A percentile compares a stretch with the other conserved stretches of the same genome.
Conservation (phyloP, 2,797 vertebrate genomes). For the Pristis pectinata region DNA sequence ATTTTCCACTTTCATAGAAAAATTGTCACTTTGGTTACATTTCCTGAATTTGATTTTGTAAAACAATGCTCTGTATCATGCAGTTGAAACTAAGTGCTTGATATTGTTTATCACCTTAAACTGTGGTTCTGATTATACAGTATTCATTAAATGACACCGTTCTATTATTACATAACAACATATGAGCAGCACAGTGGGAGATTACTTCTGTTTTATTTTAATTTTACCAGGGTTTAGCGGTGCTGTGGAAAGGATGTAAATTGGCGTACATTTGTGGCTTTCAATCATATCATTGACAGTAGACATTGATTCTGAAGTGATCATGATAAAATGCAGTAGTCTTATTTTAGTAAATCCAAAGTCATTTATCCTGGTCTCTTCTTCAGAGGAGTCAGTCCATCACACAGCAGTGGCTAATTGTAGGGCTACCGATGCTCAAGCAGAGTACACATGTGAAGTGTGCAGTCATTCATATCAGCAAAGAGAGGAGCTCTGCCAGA, state of each 20-base stretch:
- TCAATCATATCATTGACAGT: neutral
- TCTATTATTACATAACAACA: neutral
- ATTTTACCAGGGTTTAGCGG: neutral
- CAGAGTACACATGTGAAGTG: neutral
- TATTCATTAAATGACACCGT: neutral
- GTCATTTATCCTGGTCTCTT: neutral
- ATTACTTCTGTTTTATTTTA: neutral
- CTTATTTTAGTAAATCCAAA: neutral
- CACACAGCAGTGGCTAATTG: neutral
- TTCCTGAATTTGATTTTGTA: neutral
- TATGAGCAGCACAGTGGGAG: neutral
- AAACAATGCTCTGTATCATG: neutral
- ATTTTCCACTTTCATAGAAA: neutral
- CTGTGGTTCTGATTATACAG: neutral
- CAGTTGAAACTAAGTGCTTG: neutral
- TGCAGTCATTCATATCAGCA: neutral
- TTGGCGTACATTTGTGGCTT: neutral
- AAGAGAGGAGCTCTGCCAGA: neutral
- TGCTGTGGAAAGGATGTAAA: neutral
- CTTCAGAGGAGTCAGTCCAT: neutral
- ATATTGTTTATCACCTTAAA: neutral
- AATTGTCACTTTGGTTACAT: neutral
- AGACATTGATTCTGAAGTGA: neutral
- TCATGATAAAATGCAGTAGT: neutral
- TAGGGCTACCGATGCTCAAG: neutral